Base-by-base conservation (phyloP, 2,113 vertebrate species). In the Carollia perspicillata region DNA sequence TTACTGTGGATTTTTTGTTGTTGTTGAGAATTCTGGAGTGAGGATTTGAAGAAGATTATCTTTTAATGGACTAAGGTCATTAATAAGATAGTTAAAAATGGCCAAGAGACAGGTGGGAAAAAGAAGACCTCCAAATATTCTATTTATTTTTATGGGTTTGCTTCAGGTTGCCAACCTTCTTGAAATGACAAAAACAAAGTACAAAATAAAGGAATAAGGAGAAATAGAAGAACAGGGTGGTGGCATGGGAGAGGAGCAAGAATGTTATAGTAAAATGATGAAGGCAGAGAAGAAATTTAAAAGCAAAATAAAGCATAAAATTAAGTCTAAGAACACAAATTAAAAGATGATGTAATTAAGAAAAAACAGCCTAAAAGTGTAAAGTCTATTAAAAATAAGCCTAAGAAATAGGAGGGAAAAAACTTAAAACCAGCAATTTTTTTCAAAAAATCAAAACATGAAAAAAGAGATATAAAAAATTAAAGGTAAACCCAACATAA, bases 401-500 rank as follows among this genome's bases (percentile, higher is more conserved):
- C 55, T 90, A 84, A 92, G 33, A 35, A 92, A 88, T 47, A n/a
- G 13, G 68, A 90, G 68, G 58, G 58, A 80, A 26, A 88, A 93
- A 79, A 86, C 13, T 23, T 83, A 90, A 94, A 93, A 42, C 16
- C 40, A 90, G 18, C 81, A 42, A 90, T 81, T 80, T 97, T 9
- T 92, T 9, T 0, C 4, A 22, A 17, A 79, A 75, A 78, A 80
- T 22, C 6, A 30, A 86, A 91, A 84, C 11, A 58, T 71, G 11
- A 95, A 96, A 71, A 71, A 72, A 85, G 9, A 85, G 49, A 30
- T 5, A 66, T 95, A 83, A 93, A 96, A 93, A 85, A 60, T 91
- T 96, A 88, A 95, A 97, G 80, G 72, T 66, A 91, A 95, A 92
- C 81, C 74, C 35, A 69, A 18, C 16, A 95, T 88, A 96, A 97